A percentile compares a stretch with the other conserved stretches of the same genome.
These are phyloP conservation scores for Drosophila oshimai DNA, from an alignment of 1,140 invertebrate species.

Conservation along the genomic window DNA sequence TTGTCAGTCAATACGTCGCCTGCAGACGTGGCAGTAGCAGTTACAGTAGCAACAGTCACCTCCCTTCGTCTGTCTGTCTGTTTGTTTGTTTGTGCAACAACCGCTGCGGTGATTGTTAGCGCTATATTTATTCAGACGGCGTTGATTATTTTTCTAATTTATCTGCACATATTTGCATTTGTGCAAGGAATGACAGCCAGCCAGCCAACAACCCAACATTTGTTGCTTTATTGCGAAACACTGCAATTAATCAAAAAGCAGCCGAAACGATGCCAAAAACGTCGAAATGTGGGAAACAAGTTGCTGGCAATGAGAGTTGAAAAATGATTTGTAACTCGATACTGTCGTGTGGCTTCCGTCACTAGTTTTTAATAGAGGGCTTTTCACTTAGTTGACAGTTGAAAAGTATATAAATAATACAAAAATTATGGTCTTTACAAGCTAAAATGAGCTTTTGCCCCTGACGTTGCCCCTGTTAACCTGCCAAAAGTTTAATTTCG, in stretches of 20 bases:
- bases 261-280: constrained; percentile 25
- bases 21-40: constrained; percentile 2
- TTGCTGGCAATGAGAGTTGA: constrained; percentile 7
- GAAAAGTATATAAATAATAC: neutral
- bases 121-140: constrained; percentile 49
- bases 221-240: constrained; percentile 3
- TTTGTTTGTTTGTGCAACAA: constrained; percentile 41
- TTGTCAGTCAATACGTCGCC: constrained; percentile 50
- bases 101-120: constrained; percentile 44
- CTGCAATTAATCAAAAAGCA: constrained; percentile 35
- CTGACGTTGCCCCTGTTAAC: neutral
- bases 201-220: neutral
- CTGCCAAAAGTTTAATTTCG: neutral
- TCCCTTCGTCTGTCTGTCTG: neutral
- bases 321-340: constrained; percentile 16
- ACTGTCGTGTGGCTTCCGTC: constrained; percentile 7
- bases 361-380: neutral
- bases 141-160: constrained; percentile 51
- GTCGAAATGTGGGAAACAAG: neutral
- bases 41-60: neutral
- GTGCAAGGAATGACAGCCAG: constrained; percentile 23
- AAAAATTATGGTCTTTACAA: too few relatives aligned
- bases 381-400: neutral
- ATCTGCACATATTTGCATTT: constrained; percentile 53
- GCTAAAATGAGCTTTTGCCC: neutral